Percentiles rank a stretch among this genome's conserved stretches.
These are phyloP conservation scores for Congeria kusceri DNA, from an alignment of 2,888 invertebrate genomes.

Conservation along the genomic window DNA sequence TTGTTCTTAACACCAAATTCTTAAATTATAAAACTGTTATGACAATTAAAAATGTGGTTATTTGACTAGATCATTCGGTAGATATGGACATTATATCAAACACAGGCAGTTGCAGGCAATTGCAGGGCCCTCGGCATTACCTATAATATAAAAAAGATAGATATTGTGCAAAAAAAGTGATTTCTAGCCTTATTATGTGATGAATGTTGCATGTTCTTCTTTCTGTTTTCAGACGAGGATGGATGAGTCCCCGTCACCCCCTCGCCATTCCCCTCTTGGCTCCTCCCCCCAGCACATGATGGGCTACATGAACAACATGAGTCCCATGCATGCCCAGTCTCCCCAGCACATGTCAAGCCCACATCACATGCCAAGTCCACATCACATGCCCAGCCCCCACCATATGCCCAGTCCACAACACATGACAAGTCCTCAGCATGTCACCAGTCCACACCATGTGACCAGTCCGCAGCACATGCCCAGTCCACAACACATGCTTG, in stretches of 20 bases:
- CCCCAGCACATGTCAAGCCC: constrained; percentile 55
- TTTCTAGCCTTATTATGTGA: too few species aligned
- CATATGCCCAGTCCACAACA: constrained; percentile 49
- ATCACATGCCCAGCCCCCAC: constrained; percentile 50
- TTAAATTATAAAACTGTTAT: too few species aligned
- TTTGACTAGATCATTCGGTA: too few species aligned
- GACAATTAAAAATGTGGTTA: too few species aligned
- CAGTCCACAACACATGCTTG: constrained; percentile 49
- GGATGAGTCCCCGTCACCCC: constrained; percentile 73
- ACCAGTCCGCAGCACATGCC: constrained; percentile 53
- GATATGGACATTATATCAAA: too few species aligned
- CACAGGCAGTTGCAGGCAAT: too few species aligned
- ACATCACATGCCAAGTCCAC: constrained; percentile 35
- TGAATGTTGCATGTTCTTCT: neutral
- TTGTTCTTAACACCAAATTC: too few species aligned
- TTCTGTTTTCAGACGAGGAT: constrained; percentile 65
- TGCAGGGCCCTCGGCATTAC: too few species aligned
- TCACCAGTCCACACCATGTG: constrained; percentile 54
- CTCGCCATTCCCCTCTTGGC: constrained; percentile 51
- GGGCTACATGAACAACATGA: constrained; percentile 57
- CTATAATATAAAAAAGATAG: too few species aligned
- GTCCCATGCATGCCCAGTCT: constrained; percentile 47
- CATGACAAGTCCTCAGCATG: constrained; percentile 54
- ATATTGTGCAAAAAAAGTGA: too few species aligned
- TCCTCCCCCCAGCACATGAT: constrained; percentile 61